Percentiles rank a stretch among this genome's conserved stretches.
Evolutionary conservation across 2,888 invertebrate species (phyloP).

Genomic region (Crepidodera aurea): DNA sequence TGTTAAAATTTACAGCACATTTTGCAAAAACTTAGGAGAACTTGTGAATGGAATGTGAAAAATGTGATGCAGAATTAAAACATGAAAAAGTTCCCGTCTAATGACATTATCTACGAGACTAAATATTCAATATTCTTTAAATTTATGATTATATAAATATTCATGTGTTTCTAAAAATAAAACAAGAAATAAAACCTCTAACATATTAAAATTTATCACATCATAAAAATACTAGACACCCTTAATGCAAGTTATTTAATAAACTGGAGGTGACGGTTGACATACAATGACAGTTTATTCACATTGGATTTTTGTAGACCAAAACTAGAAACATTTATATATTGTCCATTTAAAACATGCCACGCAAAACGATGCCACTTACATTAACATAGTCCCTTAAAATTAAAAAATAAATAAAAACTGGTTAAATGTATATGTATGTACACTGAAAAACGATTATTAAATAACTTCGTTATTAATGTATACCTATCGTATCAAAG

Average conservation of each 20-base stretch:
- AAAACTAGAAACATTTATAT: conserved; percentile 25
- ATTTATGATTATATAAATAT: conserved; percentile 36
- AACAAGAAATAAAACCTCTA: conserved; percentile 42
- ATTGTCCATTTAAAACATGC: conserved; percentile 25
- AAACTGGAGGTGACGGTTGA: conserved; percentile 21
- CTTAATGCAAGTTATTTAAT: conserved; percentile 39
- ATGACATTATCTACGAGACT: conserved; percentile 41
- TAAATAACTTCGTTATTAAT: neutral
- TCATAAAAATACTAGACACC: conserved; percentile 50
- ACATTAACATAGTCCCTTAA: conserved; percentile 25
- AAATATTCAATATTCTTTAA: conserved; percentile 34
- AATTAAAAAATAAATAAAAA: conserved; percentile 28
- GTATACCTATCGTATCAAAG: neutral
- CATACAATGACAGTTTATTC: conserved; percentile 19
- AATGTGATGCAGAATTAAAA: conserved; percentile 43
- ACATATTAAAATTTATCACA: conserved; percentile 48
- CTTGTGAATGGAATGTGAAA: conserved; percentile 46
- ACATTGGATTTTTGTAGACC: conserved; percentile 25
- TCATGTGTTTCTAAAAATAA: conserved; percentile 29
- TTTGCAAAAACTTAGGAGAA: conserved; percentile 44
- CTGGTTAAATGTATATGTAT: conserved; percentile 8
- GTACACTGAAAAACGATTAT: conserved; percentile 10
- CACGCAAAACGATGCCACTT: conserved; percentile 38
- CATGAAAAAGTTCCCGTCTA: conserved; percentile 38
- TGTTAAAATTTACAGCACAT: conserved; percentile 23